Percentiles rank a stretch among this genome's conserved stretches.
Evolutionary conservation across 2,888 invertebrate genomes (phyloP).

Genomic region (Mycalesis mineus): DNA sequence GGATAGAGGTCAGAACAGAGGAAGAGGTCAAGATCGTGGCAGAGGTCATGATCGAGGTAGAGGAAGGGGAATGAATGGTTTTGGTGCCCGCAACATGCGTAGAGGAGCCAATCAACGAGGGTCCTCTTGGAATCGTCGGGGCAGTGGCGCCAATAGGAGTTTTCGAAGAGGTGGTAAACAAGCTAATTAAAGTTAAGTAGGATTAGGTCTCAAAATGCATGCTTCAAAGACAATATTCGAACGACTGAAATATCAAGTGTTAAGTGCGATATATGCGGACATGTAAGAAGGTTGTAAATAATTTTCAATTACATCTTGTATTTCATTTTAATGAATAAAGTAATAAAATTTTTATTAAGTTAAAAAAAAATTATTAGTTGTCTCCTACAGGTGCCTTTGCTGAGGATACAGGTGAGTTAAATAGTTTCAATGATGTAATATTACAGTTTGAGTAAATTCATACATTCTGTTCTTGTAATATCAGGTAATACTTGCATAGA

Average conservation of each 20-base stretch:
- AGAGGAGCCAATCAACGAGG: conserved; percentile 47
- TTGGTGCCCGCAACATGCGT: conserved; percentile 33
- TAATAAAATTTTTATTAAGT: conserved; percentile 66
- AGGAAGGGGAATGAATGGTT: conserved; percentile 48
- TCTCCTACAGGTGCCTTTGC: conserved; percentile 46
- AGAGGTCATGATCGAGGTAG: conserved; percentile 47
- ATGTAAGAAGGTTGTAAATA: conserved; percentile 69
- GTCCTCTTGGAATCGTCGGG: conserved; percentile 50
- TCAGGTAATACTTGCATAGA: conserved; percentile 53
- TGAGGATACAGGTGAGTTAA: conserved; percentile 58
- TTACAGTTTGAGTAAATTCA: conserved; percentile 35
- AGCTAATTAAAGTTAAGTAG: conserved; percentile 49
- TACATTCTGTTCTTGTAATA: conserved; percentile 40
- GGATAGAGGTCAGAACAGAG: conserved; percentile 53
- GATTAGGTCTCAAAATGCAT: conserved; percentile 35
- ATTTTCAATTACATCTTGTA: conserved; percentile 66
- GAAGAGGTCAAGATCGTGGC: conserved; percentile 49
- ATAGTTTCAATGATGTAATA: conserved; percentile 47
- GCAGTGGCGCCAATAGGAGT: conserved; percentile 52
- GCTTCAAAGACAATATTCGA: conserved; percentile 47
- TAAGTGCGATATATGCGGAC: conserved; percentile 60
- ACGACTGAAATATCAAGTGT: conserved; percentile 44
- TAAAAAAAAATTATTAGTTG: conserved; percentile 45
- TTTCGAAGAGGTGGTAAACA: conserved; percentile 66
- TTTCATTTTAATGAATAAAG: conserved; percentile 58